Evolutionary conservation across 2,888 invertebrate genomes (phyloP), one percentile per base, ranked within the genome.

Genomic region (Gonocerus acuteangulatus): DNA sequence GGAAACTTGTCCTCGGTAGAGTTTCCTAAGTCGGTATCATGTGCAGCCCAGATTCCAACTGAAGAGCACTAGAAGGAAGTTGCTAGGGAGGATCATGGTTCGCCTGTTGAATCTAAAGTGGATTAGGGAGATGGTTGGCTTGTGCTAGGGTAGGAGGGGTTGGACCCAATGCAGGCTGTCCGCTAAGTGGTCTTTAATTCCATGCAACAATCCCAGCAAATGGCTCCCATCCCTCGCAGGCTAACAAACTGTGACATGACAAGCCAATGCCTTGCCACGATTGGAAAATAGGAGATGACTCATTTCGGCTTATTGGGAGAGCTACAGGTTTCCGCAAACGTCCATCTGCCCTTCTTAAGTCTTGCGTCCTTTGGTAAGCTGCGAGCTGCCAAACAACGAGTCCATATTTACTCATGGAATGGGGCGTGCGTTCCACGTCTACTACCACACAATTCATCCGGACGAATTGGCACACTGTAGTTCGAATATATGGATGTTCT

Each of bases 41-140:
- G n/a, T n/a, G n/a, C n/a, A n/a, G n/a, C n/a, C n/a, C n/a, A n/a
- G n/a, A n/a, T n/a, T 27, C 27, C 4, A 27, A 27, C 27, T 9
- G 27, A n/a, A n/a, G n/a, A 39, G 39, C 39, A n/a, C 9, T n/a
- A 9, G 39, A 39, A 39, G 4, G n/a, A n/a, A n/a, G 39, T 3
- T 39, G 39, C 4, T n/a, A 15, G n/a, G n/a, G 52, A 47, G 18
- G 21, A 39, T 19, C 13, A 52, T 52, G 19, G 21, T 36, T 32
- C n/a, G 56, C 56, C 56, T 56, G 56, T 56, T 56, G 56, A 56
- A 45, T 23, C 56, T 45, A 42, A 56, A 56, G 56, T 56, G 56
- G 56, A 56, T 56, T 56, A 56, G 21, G 15, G n/a, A 39, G 56
- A 27, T 56, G 21, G 23, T 15, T 56, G 21, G 45, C 56, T 18